Evolutionary conservation across 2,888 invertebrate genomes (phyloP).

Genomic region (Muscina levida): DNA sequence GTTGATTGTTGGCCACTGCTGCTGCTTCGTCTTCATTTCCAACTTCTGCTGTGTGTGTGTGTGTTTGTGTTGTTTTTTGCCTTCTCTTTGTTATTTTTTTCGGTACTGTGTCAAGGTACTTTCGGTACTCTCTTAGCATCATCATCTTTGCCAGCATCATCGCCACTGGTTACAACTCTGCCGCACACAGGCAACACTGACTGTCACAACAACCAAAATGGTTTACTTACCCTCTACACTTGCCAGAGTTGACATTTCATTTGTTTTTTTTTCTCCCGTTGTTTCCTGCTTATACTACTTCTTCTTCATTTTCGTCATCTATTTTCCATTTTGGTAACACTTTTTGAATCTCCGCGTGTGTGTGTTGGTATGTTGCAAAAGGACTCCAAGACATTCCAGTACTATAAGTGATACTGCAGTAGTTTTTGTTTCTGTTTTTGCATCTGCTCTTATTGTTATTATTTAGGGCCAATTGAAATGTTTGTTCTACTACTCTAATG

Average conservation of each 20-base stretch:
- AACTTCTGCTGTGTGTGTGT: neutral
- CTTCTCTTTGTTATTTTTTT: no score
- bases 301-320: neutral
- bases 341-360: no score
- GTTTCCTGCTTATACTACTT: neutral
- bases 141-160: neutral
- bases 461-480: constrained; percentile 1
- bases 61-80: no score
- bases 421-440: neutral
- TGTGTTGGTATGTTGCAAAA: neutral
- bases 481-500: constrained; percentile 12
- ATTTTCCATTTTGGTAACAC: no score
- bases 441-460: neutral
- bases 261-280: neutral
- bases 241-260: constrained; percentile 16
- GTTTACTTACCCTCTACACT: neutral
- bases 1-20: neutral
- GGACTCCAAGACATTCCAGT: neutral
- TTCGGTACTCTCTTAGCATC: neutral
- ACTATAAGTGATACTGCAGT: constrained; percentile 18
- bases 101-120: constrained; percentile 39
- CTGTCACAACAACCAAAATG: neutral
- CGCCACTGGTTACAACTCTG: constrained; percentile 6
- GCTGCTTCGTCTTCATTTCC: neutral
- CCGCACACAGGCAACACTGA: neutral